A percentile compares a stretch with the other conserved stretches of the same genome.
Conservation (phyloP, 2,888 invertebrate species). For the Halocaridina rubra region DNA sequence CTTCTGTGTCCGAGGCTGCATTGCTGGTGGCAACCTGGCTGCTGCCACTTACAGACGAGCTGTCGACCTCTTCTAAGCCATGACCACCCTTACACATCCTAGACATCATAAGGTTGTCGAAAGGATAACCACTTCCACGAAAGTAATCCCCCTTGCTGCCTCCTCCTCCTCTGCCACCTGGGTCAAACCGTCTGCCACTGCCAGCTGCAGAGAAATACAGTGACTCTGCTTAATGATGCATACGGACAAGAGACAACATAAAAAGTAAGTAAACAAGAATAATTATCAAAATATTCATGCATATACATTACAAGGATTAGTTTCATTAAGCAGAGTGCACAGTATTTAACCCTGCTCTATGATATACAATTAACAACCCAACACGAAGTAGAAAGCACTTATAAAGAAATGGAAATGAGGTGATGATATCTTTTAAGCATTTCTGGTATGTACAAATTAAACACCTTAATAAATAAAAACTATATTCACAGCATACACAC, state of each 20-base stretch:
- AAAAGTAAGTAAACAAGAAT: no score
- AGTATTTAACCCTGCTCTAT: conserved; percentile 51
- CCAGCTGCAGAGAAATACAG: conserved; percentile 51
- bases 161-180: conserved; percentile 21
- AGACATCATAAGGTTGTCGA: neutral
- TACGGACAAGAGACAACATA: no score
- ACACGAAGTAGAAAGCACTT: no score
- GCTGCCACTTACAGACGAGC: conserved; percentile 32
- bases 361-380: no score
- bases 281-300: neutral
- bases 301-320: neutral
- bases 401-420: no score
- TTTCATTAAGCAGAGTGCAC: conserved; percentile 54
- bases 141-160: neutral
- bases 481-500: no score
- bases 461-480: no score
- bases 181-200: conserved; percentile 51
- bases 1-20: conserved; percentile 45
- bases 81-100: neutral
- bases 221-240: conserved; percentile 59
- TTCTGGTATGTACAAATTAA: no score
- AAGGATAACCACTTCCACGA: neutral
- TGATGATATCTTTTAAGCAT: no score
- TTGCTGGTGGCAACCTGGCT: conserved; percentile 38
- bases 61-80: conserved; percentile 40